Evolutionary conservation across 2,113 vertebrate genomes (phyloP).

Genomic region (Elgaria multicarinata): DNA sequence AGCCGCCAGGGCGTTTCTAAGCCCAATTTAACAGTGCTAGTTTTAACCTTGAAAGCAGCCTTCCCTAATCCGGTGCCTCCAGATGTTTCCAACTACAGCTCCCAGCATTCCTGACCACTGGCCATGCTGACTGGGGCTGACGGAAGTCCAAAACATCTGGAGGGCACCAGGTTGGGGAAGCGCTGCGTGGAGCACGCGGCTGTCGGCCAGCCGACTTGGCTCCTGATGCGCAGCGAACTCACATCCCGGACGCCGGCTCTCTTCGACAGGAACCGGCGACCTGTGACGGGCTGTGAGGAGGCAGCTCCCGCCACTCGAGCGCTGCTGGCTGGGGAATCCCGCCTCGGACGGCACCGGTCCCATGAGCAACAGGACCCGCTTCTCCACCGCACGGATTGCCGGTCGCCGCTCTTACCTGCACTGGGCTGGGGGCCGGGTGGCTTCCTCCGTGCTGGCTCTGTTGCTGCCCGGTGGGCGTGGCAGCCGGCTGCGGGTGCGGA

Average conservation of each 20-base stretch:
- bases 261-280: neutral
- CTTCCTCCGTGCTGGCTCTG: constrained; percentile 92
- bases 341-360: neutral
- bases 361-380: neutral
- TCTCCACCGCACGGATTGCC: neutral
- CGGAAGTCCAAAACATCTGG: too few relatives aligned
- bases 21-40: too few relatives aligned
- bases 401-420: constrained; percentile 79
- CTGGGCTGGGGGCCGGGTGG: constrained; percentile 95
- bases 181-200: too few relatives aligned
- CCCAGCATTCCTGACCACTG: too few relatives aligned
- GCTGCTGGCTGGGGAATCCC: neutral
- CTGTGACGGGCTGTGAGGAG: neutral
- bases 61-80: too few relatives aligned
- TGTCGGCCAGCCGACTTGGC: too few relatives aligned
- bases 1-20: too few relatives aligned
- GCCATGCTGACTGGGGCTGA: too few relatives aligned
- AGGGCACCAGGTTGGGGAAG: too few relatives aligned
- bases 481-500: constrained; percentile 94
- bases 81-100: too few relatives aligned
- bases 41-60: too few relatives aligned
- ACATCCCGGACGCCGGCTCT: neutral
- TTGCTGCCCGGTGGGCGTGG: constrained; percentile 94
- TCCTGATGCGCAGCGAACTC: neutral
- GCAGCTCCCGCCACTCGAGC: neutral